Conservation (phyloP, 2,797 vertebrate genomes). For the Sylvia borin region DNA sequence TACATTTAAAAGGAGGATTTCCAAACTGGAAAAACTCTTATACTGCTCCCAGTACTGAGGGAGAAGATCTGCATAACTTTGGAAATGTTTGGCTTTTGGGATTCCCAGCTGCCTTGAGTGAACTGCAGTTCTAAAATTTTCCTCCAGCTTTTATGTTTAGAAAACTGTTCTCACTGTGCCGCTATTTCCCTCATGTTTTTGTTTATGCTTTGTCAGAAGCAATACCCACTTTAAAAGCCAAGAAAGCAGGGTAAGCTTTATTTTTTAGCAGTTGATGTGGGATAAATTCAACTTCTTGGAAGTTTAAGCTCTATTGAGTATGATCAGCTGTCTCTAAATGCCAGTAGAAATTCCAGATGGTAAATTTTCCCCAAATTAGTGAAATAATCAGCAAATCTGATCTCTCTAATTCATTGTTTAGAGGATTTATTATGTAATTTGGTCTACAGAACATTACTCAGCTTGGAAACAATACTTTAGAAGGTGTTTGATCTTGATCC, state of each 20-base stretch:
- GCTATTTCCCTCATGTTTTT: constrained; percentile 39
- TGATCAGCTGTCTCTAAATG: not conserved
- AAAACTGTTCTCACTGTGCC: constrained; percentile 2
- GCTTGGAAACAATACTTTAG: constrained; percentile 33
- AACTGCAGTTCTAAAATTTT: not conserved
- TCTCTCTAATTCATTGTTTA: not conserved
- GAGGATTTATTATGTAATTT: not conserved
- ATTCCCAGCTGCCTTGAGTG: constrained; percentile 32
- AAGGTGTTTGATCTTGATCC: constrained; percentile 13
- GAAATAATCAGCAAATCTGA: constrained; percentile 26
- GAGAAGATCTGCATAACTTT: not conserved
- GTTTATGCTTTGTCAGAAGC: constrained; percentile 39
- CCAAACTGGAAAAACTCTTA: constrained; percentile 33
- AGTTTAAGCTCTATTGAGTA: not conserved
- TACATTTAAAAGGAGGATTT: constrained; percentile 19
- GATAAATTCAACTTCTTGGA: not conserved
- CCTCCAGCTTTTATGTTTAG: constrained; percentile 43
- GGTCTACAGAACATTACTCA: not conserved
- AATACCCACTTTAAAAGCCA: not conserved
- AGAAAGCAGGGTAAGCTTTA: not conserved
- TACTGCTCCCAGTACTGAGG: not conserved
- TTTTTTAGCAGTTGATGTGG: not conserved
- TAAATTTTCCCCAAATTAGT: not conserved
- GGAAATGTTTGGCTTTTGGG: not conserved
- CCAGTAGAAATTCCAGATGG: not conserved